phyloP scores from a whole-genome alignment of 2,888 invertebrate species.

The Bombyx huttoni region DNA sequence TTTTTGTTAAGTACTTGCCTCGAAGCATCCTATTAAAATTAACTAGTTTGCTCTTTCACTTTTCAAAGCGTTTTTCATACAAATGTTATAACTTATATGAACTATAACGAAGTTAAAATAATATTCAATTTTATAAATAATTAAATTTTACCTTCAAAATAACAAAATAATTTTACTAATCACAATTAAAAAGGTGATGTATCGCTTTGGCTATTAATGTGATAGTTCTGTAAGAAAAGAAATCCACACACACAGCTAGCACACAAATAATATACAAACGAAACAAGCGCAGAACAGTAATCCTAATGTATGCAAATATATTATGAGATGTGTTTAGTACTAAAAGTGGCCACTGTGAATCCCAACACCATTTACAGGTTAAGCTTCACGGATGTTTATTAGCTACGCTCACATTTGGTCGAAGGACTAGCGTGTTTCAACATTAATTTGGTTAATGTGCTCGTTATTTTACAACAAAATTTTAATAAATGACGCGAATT shows the following conservation, averaged over 20 bases:
- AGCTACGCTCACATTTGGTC: not conserved
- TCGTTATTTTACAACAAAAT: not conserved
- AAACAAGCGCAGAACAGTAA: conserved; percentile 1
- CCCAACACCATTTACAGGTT: not conserved
- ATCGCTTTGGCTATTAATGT: no score
- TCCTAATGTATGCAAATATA: not conserved
- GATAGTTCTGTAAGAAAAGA: no score
- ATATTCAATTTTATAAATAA: no score
- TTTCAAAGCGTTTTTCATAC: not conserved
- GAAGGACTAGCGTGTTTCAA: not conserved
- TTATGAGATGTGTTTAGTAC: not conserved
- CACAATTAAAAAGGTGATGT: no score
- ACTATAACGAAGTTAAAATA: no score
- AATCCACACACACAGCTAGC: no score
- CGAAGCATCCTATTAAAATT: not conserved
- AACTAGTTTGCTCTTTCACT: not conserved
- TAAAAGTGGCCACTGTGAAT: not conserved
- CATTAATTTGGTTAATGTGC: not conserved
- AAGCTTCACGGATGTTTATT: not conserved
- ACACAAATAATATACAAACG: not conserved
- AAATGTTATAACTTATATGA: no score
- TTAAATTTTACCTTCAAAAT: no score
- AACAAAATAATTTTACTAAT: no score
- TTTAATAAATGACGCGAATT: no score
- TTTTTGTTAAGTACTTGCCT: conserved; percentile 3